Base-by-base conservation (phyloP, 1,140 invertebrate genomes). In the Papilio machaon region DNA sequence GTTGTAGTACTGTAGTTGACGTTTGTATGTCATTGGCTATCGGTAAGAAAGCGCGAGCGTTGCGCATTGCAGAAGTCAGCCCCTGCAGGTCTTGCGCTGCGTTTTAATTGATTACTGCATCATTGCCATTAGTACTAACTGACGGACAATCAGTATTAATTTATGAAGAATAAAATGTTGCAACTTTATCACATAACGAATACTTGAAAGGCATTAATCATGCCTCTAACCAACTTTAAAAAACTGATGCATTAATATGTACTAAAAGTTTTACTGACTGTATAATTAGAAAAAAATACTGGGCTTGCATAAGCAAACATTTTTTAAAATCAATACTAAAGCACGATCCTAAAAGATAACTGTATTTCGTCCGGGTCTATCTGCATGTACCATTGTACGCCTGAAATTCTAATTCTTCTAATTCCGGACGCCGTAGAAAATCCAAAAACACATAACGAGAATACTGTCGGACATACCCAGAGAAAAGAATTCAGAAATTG, bases 341-440 rank as follows among this genome's bases (percentile, higher is more conserved):
- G 9, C 2, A 49, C 47, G 3, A 49, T 6, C 9, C 8, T 10
- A 49, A 13, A 9, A 9, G 47, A 13, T 49, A 58, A n/a, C 8
- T 58, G 17, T 9, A 8, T 17, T 58, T n/a, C 17, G 17, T 58
- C 17, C 8, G 17, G 4, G n/a, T 70, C 23, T 30, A 70, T 17
- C 13, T n/a, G 15, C n/a, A 15, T 6, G 23, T 73, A 9, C 35
- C 73, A 43, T 38, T 43, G 73, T n/a, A 73, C 73, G 73, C 73
- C 17, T 43, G 73, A 73, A 73, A 43, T 73, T n/a, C 73, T 73
- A 73, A 73, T 73, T 73, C 38, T 43, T 43, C 43, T 46, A 73
- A 73, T 73, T 73, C 38, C 38, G 73, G n/a, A 19, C 7, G 73
- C 38, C 35, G 38, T 73, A 43, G 10, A 73, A 73, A 73, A 46